Percentiles rank a stretch among this genome's conserved stretches.
These are phyloP conservation scores for Bugulina stolonifera DNA, from an alignment of 2,888 invertebrate genomes.

Conservation along the genomic window DNA sequence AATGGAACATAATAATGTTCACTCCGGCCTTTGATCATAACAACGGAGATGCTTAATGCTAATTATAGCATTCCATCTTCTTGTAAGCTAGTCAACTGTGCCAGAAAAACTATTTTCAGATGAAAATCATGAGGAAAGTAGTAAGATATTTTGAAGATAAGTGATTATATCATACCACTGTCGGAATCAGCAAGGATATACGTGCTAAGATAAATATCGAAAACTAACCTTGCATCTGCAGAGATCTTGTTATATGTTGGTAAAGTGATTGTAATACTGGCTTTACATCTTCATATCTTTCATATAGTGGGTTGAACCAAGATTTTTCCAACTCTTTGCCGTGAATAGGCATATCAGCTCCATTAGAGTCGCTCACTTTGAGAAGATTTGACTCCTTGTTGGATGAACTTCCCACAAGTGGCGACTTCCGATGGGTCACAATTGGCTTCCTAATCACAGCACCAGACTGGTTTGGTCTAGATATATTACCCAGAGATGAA, in stretches of 20 bases:
- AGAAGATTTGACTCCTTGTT: background rate
- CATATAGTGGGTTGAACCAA: constrained; percentile 6
- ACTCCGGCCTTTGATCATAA: no score
- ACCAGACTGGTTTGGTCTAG: background rate
- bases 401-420: background rate
- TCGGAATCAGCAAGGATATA: no score
- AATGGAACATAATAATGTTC: no score
- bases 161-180: no score
- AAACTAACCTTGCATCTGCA: background rate
- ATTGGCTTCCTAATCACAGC: background rate
- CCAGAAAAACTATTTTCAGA: no score
- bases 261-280: background rate
- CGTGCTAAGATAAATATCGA: no score
- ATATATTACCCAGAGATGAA: constrained; percentile 3
- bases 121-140: no score
- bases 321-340: background rate
- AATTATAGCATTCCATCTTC: no score
- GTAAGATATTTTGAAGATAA: no score
- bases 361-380: background rate
- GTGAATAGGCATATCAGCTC: background rate
- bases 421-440: background rate
- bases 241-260: background rate
- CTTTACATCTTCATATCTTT: background rate
- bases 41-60: no score
- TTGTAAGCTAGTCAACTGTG: no score